Base-by-base conservation (phyloP, 2,113 vertebrate genomes). In the Indicator indicator region DNA sequence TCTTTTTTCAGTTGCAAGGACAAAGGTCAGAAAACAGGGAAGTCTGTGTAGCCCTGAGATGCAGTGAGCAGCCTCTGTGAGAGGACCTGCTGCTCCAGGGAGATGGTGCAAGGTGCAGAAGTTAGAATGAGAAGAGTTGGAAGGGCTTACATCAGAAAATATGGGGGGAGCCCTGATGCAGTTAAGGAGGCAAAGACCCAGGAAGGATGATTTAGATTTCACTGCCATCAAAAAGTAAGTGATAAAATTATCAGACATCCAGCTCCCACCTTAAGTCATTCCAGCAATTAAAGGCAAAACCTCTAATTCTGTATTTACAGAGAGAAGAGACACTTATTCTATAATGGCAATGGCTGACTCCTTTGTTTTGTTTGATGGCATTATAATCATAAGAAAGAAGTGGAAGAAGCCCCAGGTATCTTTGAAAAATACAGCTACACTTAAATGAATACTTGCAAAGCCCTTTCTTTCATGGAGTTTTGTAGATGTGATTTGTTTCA, bases 71-170 rank as follows among this genome's bases (percentile, higher is more conserved):
- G n/a, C 32, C 59, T 27, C 38, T 8, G 33, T 4, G 0, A 50
- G 44, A 5, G n/a, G 17, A 48, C n/a, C 32, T 16, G 32, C 14
- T 48, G 28, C 68, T 73, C 38, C 6, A 1, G 32, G 64, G 12
- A 72, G 8, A 32, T 0, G 12, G n/a, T 0, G 7, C 0, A 1
- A 65, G 23, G 15, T 24, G 36, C 30, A 83, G 58, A 56, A 30
- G 2, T 8, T n/a, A 69, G 26, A 54, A 73, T 9, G 33, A 26
- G 24, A 21, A 62, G 28, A 38, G 5, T 8, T 38, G 12, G 19
- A 86, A 4, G 9, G 3, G 26, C 4, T 73, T 11, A 4, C 7
- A 15, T 28, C 12, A 18, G 12, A 81, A 12, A 5, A 1, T 1
- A 5, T 14, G 1, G 19, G 30, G 26, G 19, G 70, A 70, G 10